These are phyloP conservation scores for Dugesia japonica DNA, from an alignment of 2,888 invertebrate species.

Conservation along the genomic window DNA sequence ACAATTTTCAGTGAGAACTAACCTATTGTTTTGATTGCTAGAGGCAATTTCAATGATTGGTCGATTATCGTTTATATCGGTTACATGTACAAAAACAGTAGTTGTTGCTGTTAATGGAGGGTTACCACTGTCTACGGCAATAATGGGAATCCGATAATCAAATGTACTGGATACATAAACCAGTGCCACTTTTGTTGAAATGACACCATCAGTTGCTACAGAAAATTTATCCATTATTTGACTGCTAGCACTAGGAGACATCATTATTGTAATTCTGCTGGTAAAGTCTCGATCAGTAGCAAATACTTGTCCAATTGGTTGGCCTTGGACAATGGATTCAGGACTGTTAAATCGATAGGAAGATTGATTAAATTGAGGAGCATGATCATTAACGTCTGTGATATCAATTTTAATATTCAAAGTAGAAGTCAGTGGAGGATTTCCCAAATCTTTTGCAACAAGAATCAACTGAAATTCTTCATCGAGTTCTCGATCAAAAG, in stretches of 20 bases:
- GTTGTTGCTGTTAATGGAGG: conserved; percentile 24
- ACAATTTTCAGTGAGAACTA: conserved; percentile 22
- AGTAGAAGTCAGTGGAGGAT: background rate
- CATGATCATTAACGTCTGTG: conserved; percentile 25
- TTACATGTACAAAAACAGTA: conserved; percentile 23
- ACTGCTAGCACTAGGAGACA: background rate
- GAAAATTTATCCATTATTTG: conserved; percentile 26
- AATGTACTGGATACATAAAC: background rate
- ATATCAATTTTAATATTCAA: conserved; percentile 20
- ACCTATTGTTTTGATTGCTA: background rate
- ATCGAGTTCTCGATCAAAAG: conserved; percentile 25
- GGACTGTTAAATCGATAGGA: conserved; percentile 17
- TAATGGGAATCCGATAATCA: conserved; percentile 23
- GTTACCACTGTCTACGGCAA: conserved; percentile 26
- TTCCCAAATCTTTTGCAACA: conserved; percentile 11
- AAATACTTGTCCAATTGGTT: background rate
- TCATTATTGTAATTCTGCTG: conserved; percentile 1
- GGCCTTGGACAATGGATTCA: conserved; percentile 24
- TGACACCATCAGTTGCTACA: background rate
- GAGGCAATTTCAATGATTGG: conserved; percentile 22
- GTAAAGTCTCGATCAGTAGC: conserved; percentile 23
- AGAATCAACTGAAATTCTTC: conserved; percentile 9
- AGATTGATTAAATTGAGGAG: conserved; percentile 24
- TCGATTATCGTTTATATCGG: conserved; percentile 32
- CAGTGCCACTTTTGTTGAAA: background rate